Evolutionary conservation across 2,113 vertebrate genomes (phyloP).

Genomic region (Leptobrachium ailaonicum): DNA sequence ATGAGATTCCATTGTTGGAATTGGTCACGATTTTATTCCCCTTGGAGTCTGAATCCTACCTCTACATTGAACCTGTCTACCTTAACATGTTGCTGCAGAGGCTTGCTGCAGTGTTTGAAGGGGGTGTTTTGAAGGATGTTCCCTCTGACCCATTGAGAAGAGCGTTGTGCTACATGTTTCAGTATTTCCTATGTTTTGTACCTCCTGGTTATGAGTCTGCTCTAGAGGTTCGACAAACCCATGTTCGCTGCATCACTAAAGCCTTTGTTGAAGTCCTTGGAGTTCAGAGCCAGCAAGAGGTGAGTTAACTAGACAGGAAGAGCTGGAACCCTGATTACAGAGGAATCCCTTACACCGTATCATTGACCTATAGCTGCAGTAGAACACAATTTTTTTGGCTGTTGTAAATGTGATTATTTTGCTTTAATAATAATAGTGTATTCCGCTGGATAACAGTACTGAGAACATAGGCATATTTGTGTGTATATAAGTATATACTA

Average conservation of each 20-base stretch:
- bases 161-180: conserved; percentile 79
- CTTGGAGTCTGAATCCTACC: conserved; percentile 62
- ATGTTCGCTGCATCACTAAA: conserved; percentile 73
- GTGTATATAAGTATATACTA: too few species aligned
- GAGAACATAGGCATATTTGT: too few species aligned
- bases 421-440: too few species aligned
- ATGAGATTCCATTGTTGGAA: conserved; percentile 74
- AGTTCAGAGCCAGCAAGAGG: conserved; percentile 73
- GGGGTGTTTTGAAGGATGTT: conserved; percentile 62
- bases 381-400: too few species aligned
- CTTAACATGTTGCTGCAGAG: conserved; percentile 84
- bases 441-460: too few species aligned
- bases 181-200: conserved; percentile 78
- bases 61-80: conserved; percentile 78
- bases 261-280: conserved; percentile 76
- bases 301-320: conserved; percentile 53
- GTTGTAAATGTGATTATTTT: too few species aligned
- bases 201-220: conserved; percentile 79
- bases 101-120: conserved; percentile 73
- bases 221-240: conserved; percentile 68
- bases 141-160: conserved; percentile 73
- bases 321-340: too few species aligned
- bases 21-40: conserved; percentile 77
- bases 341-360: too few species aligned
- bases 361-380: too few species aligned